Base-by-base conservation (phyloP, 2,113 vertebrate species). In the Zosterops pallidus region DNA sequence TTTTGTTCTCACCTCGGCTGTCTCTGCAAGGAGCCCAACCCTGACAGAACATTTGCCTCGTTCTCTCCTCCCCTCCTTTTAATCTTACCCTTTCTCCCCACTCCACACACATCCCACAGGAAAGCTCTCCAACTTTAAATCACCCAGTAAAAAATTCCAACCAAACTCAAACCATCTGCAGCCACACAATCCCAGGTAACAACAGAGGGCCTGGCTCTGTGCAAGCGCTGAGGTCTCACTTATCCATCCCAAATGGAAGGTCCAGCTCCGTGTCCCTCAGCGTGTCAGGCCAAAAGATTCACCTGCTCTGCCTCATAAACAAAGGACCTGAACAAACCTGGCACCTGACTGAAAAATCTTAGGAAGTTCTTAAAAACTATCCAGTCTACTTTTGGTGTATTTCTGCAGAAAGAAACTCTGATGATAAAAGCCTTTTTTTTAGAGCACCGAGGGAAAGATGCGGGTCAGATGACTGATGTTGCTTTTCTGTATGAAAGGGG, bases 391-490 rank as follows among this genome's bases (percentile, higher is more conserved):
- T 71, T 21, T 50, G 35, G 57, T 37, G 21, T 22, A 46, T 78
- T 78, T 42, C 15, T 4, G 17, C 37, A 64, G 49, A 50, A 57
- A 68, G 35, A 72, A 85, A 28, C 11, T 49, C 13, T 3, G 1
- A 14, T 69, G 59, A 7, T 44, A 75, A 31, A 46, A 85, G 23
- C 46, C 37, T 26, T 79, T 53, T 41, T 52, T 55, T 29, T 65
- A 41, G 52, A 77, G 31, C 0, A 0, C 41, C 0, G 0, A 74
- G 24, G 50, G 33, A 47, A 87, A 65, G 49, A 62, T 42, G 26
- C 14, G n/a, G 18, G 23, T 86, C 39, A 81, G 64, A 25, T 41
- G 50, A n/a, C 6, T 67, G 23, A 53, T 31, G 14, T 12, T 82
- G 65, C 15, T 74, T 87, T 89, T 81, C 69, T 9, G 0, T 75